Conservation (phyloP, 2,888 invertebrate genomes). For the Sarcophaga variegata region DNA sequence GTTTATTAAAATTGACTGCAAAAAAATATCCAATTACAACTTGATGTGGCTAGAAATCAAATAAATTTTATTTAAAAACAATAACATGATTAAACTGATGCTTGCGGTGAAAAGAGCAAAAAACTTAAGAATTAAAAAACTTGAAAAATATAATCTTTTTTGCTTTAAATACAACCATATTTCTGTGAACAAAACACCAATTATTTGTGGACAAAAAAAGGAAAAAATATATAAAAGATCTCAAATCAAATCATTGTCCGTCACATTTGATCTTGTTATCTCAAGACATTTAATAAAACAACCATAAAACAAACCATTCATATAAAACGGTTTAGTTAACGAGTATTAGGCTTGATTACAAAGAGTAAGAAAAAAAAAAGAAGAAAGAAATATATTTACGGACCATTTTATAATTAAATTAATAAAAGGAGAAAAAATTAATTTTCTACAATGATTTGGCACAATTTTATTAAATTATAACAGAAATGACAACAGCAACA, state of each 20-base stretch:
- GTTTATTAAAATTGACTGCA: conserved; percentile 9
- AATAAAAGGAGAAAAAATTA: conserved; percentile 9
- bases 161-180: neutral
- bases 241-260: neutral
- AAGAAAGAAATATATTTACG: neutral
- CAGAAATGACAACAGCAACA: neutral
- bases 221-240: no score
- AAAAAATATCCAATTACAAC: conserved; percentile 48
- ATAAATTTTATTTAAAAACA: neutral
- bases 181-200: neutral
- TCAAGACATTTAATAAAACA: neutral
- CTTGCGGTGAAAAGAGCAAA: neutral
- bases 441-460: conserved; percentile 25
- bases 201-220: conserved; percentile 30
- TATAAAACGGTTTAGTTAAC: neutral
- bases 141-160: neutral
- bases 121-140: neutral
- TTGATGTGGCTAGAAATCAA: conserved; percentile 47
- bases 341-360: neutral
- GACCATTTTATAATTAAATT: conserved; percentile 22
- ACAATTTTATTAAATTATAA: conserved; percentile 9
- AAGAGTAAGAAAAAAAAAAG: neutral
- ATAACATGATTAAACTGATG: no score
- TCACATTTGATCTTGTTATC: conserved; percentile 41
- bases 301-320: neutral